Conservation (phyloP, 2,888 invertebrate species). For the Amphipoea oculea region DNA sequence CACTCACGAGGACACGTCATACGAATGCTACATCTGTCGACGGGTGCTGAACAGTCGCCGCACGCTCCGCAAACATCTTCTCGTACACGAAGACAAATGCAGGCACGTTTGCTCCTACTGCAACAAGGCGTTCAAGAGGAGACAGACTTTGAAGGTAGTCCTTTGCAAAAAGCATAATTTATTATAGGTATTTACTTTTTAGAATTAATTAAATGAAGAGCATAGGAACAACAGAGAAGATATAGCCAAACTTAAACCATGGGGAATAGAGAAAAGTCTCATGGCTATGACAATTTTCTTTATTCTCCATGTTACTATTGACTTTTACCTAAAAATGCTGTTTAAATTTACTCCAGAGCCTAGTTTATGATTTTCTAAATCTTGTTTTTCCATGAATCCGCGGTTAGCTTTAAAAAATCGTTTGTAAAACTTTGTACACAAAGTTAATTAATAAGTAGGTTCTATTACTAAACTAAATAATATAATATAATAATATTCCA, state of each 20-base stretch:
- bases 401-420: background rate
- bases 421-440: background rate
- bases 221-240: too few relatives aligned
- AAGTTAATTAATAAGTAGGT: background rate
- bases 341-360: background rate
- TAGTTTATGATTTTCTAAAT: background rate
- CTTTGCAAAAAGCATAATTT: background rate
- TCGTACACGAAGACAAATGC: constrained; percentile 89
- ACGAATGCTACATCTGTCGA: constrained; percentile 88
- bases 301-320: background rate
- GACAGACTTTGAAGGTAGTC: constrained; percentile 86
- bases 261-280: background rate
- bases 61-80: constrained; percentile 88
- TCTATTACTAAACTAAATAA: background rate
- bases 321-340: background rate
- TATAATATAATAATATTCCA: too few relatives aligned
- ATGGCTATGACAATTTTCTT: background rate
- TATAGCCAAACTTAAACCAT: background rate
- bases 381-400: background rate
- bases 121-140: constrained; percentile 89
- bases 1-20: constrained; percentile 89
- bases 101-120: constrained; percentile 89
- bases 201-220: background rate
- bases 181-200: background rate
- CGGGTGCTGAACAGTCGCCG: constrained; percentile 89